Percentiles rank a stretch among this genome's conserved stretches.
Evolutionary conservation across 2,113 vertebrate species (phyloP).

Genomic region (Orientallactaga bullata): DNA sequence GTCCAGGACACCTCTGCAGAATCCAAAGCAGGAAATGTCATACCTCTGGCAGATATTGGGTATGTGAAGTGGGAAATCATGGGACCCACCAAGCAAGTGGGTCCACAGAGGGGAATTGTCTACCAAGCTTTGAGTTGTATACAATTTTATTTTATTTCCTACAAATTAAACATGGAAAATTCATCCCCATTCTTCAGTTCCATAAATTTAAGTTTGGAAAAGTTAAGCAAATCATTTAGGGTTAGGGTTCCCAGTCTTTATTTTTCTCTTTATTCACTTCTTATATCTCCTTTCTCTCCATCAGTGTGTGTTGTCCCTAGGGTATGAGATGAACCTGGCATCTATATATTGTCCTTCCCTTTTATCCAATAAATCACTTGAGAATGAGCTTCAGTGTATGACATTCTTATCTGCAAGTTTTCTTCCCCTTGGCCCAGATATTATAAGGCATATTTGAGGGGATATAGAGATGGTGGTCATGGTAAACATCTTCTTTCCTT

Average conservation of each 20-base stretch:
- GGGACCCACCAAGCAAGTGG: neutral
- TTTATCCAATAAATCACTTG: neutral
- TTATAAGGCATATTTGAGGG: neutral
- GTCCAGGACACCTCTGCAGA: neutral
- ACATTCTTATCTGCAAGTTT: neutral
- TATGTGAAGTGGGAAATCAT: neutral
- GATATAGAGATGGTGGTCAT: neutral
- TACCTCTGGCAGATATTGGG: too few relatives aligned
- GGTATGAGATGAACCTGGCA: neutral
- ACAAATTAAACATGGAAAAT: neutral
- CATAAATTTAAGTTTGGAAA: neutral
- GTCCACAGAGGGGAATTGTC: neutral
- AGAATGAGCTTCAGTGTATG: neutral
- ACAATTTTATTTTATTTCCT: neutral
- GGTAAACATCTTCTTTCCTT: neutral
- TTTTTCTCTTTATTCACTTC: neutral
- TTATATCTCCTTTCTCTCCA: neutral
- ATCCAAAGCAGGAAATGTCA: neutral
- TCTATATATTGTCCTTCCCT: neutral
- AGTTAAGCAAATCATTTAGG: neutral
- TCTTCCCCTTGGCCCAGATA: neutral
- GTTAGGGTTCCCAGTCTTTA: neutral
- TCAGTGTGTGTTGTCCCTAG: neutral
- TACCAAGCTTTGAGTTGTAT: neutral
- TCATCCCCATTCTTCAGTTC: neutral